Conservation (phyloP, 1,140 invertebrate genomes). For the Ceratina australensis region DNA sequence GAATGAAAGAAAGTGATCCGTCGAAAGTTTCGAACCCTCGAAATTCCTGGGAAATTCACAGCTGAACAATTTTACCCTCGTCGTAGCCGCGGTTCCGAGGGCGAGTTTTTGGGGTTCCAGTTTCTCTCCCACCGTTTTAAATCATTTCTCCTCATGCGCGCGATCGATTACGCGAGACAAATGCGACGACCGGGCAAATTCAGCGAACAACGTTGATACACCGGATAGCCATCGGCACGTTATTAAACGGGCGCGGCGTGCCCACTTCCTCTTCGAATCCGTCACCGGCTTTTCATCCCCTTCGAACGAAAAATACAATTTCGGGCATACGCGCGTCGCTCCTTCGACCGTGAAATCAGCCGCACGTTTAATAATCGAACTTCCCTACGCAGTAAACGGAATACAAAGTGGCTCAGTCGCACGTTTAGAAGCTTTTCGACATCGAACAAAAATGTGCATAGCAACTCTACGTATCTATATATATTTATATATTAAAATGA, state of each 20-base stretch:
- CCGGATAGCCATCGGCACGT: not conserved
- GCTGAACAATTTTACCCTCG: not conserved
- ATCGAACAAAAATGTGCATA: no score
- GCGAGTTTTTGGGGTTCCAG: no score
- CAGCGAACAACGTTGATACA: not conserved
- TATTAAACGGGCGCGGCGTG: not conserved
- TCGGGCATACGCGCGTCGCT: not conserved
- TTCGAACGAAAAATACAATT: not conserved
- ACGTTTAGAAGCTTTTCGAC: no score
- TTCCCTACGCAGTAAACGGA: no score
- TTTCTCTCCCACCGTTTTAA: not conserved
- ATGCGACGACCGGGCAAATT: not conserved
- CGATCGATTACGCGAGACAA: conserved; percentile 15
- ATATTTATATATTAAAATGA: no score
- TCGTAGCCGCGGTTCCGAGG: no score
- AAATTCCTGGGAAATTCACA: not conserved
- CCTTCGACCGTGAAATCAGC: conserved; percentile 13
- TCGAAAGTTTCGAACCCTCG: not conserved
- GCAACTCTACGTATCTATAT: no score
- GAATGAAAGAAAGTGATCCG: no score
- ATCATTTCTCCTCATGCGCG: not conserved
- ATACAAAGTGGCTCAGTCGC: no score
- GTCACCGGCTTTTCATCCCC: not conserved
- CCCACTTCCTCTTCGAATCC: not conserved
- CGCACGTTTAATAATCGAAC: not conserved